Evolutionary conservation across 2,113 vertebrate species (phyloP).

Genomic region (Petrocephalus zakoni): DNA sequence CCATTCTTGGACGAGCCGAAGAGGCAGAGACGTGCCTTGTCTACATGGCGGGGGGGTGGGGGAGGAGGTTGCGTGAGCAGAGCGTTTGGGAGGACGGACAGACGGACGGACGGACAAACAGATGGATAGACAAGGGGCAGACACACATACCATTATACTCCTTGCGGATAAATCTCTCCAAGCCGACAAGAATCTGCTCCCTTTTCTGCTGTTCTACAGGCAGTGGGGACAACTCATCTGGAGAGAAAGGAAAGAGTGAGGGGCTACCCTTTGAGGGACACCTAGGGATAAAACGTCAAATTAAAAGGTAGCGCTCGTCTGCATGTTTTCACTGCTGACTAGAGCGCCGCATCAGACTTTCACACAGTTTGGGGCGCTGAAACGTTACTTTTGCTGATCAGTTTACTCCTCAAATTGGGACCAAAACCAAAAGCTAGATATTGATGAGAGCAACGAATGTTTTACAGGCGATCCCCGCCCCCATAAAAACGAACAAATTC

Average conservation of each 20-base stretch:
- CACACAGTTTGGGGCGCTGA: background rate
- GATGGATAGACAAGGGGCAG: background rate
- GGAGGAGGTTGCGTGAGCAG: background rate
- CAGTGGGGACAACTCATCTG: conserved; percentile 80
- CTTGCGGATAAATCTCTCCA: conserved; percentile 95
- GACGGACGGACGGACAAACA: background rate
- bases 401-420: background rate
- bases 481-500: background rate
- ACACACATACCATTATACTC: conserved; percentile 81
- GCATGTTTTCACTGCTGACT: background rate
- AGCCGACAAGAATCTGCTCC: conserved; percentile 83
- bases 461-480: background rate
- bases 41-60: conserved; percentile 48
- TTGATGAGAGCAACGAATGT: background rate
- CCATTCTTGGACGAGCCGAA: conserved; percentile 99
- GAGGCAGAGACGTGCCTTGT: conserved; percentile 89
- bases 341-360: background rate
- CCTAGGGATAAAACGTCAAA: background rate
- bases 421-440: background rate
- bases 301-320: background rate
- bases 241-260: background rate
- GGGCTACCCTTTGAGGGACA: background rate
- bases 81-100: background rate
- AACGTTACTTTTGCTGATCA: background rate
- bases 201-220: conserved; percentile 83